Conservation (phyloP, 2,797 vertebrate species). For the Acomys russatus region DNA sequence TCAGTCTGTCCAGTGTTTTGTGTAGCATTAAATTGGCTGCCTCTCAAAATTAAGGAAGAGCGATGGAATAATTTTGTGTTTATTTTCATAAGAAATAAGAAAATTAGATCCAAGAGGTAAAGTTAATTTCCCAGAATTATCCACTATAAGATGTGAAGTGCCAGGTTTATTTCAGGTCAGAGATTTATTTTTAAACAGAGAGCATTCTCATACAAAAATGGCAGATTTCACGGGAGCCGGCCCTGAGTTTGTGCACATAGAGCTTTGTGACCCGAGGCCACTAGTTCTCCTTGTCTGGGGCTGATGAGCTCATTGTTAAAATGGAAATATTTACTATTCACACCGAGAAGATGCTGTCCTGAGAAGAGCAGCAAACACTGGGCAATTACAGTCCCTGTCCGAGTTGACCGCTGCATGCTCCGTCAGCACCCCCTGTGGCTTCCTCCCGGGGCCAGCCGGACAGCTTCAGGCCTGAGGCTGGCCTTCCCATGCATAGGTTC, state of each 20-base stretch:
- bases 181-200: constrained; percentile 14
- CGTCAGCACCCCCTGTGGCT: background rate
- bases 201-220: background rate
- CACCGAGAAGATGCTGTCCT: accelerated
- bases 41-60: background rate
- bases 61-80: background rate
- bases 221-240: background rate
- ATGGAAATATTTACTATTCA: background rate
- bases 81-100: constrained; percentile 25
- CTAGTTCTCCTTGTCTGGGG: background rate
- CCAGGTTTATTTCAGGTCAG: background rate
- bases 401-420: accelerated
- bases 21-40: accelerated
- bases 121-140: constrained; percentile 25
- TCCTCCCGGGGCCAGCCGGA: background rate
- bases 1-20: background rate
- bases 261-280: background rate
- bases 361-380: background rate
- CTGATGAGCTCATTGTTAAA: background rate
- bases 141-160: background rate
- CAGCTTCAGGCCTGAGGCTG: background rate
- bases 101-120: background rate
- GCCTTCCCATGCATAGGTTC: background rate
- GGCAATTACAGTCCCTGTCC: accelerated
- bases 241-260: background rate